Evolutionary conservation across 1,140 invertebrate genomes (phyloP).

Genomic region (Papilio dardanus): DNA sequence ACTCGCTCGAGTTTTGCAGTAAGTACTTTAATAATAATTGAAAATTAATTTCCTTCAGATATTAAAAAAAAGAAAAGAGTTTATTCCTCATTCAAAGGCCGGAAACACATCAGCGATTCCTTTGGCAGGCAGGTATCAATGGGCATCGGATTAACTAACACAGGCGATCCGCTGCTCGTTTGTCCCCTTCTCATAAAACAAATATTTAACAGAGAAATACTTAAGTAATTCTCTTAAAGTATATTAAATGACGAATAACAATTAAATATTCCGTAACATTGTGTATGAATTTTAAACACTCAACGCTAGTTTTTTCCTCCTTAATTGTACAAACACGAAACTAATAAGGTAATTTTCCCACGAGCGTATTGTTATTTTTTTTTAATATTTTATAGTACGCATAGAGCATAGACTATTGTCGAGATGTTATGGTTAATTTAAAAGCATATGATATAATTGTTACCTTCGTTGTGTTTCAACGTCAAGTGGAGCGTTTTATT

Average conservation of each 20-base stretch:
- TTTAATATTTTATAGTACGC: background rate
- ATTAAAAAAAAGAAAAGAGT: too few species aligned
- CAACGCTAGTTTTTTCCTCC: background rate
- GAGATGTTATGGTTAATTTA: background rate
- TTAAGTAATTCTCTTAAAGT: too few species aligned
- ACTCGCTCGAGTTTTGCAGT: too few species aligned
- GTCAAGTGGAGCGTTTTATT: slow-evolving; percentile 18
- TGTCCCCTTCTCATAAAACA: too few species aligned
- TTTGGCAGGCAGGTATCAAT: too few species aligned
- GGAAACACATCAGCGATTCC: too few species aligned
- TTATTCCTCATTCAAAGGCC: too few species aligned
- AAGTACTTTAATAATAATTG: too few species aligned
- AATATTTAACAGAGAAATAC: too few species aligned
- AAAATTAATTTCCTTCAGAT: too few species aligned
- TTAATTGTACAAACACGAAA: slow-evolving; percentile 8
- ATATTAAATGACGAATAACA: background rate
- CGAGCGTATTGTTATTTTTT: slow-evolving; percentile 11
- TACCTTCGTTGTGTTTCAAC: background rate
- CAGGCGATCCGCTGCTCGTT: too few species aligned
- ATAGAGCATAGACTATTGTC: background rate
- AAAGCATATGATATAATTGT: slow-evolving; percentile 3
- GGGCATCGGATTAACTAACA: too few species aligned
- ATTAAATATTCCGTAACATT: background rate
- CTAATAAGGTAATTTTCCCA: slow-evolving; percentile 10
- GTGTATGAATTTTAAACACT: background rate